A percentile compares a stretch with the other conserved stretches of the same genome.
phyloP scores from a whole-genome alignment of 2,113 vertebrate species.

The Helogale parvula region DNA sequence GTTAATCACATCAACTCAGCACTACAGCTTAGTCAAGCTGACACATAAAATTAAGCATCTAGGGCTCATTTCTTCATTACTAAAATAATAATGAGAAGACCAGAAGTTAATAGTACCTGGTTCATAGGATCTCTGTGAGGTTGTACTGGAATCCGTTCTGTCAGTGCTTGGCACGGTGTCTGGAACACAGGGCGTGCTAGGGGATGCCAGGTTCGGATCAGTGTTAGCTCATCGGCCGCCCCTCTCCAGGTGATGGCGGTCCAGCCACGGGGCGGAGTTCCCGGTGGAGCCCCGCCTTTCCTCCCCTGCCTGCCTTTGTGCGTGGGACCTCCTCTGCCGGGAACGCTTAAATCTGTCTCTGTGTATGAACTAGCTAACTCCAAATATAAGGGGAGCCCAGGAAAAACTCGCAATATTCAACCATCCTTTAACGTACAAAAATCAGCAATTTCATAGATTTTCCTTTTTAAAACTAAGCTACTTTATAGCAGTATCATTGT shows the following conservation, averaged over 20 bases:
- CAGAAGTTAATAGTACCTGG: not conserved
- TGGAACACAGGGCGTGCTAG: rapidly evolving
- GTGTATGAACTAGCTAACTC: not conserved
- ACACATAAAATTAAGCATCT: not conserved
- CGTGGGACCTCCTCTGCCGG: not conserved
- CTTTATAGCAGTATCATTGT: not conserved
- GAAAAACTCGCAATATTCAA: not conserved
- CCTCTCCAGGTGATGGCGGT: not conserved
- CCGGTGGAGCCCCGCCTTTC: rapidly evolving
- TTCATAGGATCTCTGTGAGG: not conserved
- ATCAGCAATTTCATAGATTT: not conserved
- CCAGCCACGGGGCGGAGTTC: not conserved
- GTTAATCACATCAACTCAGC: not conserved
- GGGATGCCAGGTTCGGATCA: no score
- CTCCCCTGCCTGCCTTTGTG: not conserved
- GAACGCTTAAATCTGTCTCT: not conserved
- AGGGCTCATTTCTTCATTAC: not conserved
- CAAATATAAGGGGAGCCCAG: not conserved
- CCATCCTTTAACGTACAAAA: not conserved
- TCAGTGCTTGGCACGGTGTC: not conserved
- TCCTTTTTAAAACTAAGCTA: not conserved
- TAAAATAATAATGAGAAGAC: not conserved
- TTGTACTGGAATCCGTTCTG: not conserved
- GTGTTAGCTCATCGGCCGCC: not conserved
- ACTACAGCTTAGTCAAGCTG: not conserved